Evolutionary conservation across 1,140 invertebrate genomes (phyloP).

Genomic region (Cydia splendana): DNA sequence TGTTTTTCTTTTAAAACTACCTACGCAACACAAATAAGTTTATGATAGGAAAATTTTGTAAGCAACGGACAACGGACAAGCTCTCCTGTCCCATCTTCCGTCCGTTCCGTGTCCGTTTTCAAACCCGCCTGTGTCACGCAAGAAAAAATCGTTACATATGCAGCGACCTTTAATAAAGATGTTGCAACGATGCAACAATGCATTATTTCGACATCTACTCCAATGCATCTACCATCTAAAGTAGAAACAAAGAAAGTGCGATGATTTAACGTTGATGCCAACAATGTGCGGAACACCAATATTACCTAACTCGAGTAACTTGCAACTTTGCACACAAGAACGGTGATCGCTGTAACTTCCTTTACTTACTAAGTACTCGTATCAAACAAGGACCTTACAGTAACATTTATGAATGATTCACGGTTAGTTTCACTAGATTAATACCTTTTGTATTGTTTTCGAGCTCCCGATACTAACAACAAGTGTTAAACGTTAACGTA

Average conservation of each 20-base stretch:
- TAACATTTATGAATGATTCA: no score
- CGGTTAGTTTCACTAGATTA: no score
- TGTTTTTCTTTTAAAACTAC: no score
- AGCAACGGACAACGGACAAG: no score
- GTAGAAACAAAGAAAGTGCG: slow-evolving; percentile 12
- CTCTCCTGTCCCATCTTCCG: no score
- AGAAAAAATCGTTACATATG: neutral
- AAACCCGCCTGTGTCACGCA: neutral
- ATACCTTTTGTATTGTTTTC: no score
- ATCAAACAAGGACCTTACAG: no score
- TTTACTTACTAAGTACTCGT: no score
- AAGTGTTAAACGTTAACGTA: no score
- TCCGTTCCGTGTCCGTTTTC: neutral
- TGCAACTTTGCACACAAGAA: neutral
- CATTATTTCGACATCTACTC: slow-evolving; percentile 10
- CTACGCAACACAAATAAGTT: no score
- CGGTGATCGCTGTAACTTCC: neutral
- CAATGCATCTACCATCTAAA: slow-evolving; percentile 2
- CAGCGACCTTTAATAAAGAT: neutral
- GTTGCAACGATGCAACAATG: neutral
- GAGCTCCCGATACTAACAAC: no score
- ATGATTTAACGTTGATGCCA: slow-evolving; percentile 8
- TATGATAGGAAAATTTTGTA: no score
- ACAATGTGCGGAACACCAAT: slow-evolving; percentile 1
- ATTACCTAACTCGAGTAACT: slow-evolving; percentile 1